These are phyloP conservation scores for Virgularia gustaviana DNA, from an alignment of 92 coral and sea anemone species.

Conservation along the genomic window DNA sequence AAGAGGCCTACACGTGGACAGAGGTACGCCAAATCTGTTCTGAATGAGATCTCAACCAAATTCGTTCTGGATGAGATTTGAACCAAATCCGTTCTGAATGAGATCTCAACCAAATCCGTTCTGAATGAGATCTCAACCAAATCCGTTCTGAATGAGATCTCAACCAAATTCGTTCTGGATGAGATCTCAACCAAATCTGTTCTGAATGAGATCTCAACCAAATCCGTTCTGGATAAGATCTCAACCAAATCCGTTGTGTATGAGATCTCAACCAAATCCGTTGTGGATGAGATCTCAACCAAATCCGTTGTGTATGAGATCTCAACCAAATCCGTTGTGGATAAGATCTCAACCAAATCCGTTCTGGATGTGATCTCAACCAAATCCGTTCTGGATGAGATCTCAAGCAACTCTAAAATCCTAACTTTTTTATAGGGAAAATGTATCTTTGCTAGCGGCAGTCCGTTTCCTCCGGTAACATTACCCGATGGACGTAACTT, in stretches of 20 bases:
- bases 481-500: slow-evolving; percentile 88
- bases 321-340: background rate
- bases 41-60: too few species aligned
- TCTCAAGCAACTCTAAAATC: background rate
- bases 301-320: background rate
- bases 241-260: too few species aligned
- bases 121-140: background rate
- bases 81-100: background rate
- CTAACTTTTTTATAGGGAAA: slow-evolving; percentile 59
- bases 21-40: slow-evolving; percentile 45
- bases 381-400: background rate
- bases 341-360: too few species aligned
- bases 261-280: too few species aligned
- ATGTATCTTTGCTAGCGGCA: slow-evolving; percentile 92
- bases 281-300: background rate
- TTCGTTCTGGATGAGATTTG: background rate
- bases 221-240: too few species aligned
- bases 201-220: too few species aligned
- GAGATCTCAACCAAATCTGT: background rate
- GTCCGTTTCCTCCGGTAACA: slow-evolving; percentile 95
- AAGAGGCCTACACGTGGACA: slow-evolving; percentile 89
- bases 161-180: background rate
- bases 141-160: background rate
- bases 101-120: background rate
- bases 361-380: background rate